Conservation (phyloP, 2,113 vertebrate species). For the Embiotoca jacksoni region DNA sequence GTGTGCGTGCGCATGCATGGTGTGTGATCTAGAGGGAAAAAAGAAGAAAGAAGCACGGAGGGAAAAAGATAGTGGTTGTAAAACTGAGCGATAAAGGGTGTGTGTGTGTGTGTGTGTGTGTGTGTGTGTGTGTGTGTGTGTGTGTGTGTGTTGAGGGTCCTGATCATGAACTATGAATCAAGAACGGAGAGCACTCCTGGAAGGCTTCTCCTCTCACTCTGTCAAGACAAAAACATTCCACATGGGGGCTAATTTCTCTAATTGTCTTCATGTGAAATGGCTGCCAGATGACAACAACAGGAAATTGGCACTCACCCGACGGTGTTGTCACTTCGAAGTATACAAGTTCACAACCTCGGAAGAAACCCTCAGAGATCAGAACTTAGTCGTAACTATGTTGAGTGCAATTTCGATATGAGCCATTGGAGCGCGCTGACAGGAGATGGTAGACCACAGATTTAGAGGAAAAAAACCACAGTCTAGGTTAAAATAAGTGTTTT, state of each 20-base stretch:
- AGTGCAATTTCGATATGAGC: background rate
- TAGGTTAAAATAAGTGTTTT: no score
- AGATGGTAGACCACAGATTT: no score
- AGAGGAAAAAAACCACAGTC: no score
- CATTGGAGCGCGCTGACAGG: no score
- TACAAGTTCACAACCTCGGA: slow-evolving; percentile 39
- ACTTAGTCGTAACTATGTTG: slow-evolving; percentile 11
- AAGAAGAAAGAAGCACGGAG: slow-evolving; percentile 30
- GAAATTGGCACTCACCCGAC: slow-evolving; percentile 73
- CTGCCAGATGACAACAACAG: slow-evolving; percentile 84
- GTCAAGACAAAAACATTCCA: slow-evolving; percentile 85
- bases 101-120: slow-evolving; percentile 6
- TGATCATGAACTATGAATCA: slow-evolving; percentile 53
- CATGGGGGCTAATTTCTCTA: slow-evolving; percentile 86
- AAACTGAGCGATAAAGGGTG: slow-evolving; percentile 45
- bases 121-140: background rate
- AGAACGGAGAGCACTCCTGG: slow-evolving; percentile 74
- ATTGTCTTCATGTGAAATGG: slow-evolving; percentile 86
- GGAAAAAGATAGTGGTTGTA: slow-evolving; percentile 49
- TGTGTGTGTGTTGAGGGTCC: slow-evolving; percentile 13
- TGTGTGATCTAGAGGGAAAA: slow-evolving; percentile 43
- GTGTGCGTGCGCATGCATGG: slow-evolving; percentile 27
- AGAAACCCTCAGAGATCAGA: background rate
- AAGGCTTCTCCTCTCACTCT: slow-evolving; percentile 76
- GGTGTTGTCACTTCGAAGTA: slow-evolving; percentile 44